Conservation (phyloP, 2,113 vertebrate genomes). For the Pteropus alecto region DNA sequence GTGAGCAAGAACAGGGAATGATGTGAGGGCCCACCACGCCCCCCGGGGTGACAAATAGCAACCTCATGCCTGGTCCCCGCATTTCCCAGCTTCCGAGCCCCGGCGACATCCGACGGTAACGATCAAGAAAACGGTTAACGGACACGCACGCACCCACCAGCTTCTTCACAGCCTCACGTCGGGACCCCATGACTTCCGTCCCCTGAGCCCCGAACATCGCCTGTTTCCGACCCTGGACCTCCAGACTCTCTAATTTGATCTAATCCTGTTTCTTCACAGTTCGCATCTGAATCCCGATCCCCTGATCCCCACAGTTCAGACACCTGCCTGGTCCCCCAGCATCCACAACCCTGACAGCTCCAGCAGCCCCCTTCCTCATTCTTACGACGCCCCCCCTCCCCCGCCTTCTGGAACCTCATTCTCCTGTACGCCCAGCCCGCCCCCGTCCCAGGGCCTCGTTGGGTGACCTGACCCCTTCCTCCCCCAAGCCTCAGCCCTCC, state of each 20-base stretch:
- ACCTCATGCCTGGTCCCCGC: background rate
- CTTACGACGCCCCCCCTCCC: background rate
- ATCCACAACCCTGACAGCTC: too few species aligned
- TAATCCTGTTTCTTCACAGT: background rate
- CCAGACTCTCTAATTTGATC: background rate
- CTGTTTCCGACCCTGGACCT: background rate
- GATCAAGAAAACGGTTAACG: background rate
- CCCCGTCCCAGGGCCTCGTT: background rate
- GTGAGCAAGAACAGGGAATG: background rate
- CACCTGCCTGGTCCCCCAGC: background rate
- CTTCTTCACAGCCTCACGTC: background rate
- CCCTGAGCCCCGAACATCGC: background rate
- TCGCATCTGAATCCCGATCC: accelerated
- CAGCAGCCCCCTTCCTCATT: background rate
- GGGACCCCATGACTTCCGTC: background rate
- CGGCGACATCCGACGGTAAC: background rate
- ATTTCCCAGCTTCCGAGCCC: background rate
- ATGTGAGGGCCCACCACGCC: accelerated
- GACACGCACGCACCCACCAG: background rate
- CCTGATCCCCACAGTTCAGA: background rate
- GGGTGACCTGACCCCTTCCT: background rate
- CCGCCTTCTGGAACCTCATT: accelerated
- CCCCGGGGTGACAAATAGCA: too few species aligned
- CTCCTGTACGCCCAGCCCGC: background rate
- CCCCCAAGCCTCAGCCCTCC: too few species aligned